phyloP scores from a whole-genome alignment of 2,797 vertebrate genomes.

The Manis crassicaudata region DNA sequence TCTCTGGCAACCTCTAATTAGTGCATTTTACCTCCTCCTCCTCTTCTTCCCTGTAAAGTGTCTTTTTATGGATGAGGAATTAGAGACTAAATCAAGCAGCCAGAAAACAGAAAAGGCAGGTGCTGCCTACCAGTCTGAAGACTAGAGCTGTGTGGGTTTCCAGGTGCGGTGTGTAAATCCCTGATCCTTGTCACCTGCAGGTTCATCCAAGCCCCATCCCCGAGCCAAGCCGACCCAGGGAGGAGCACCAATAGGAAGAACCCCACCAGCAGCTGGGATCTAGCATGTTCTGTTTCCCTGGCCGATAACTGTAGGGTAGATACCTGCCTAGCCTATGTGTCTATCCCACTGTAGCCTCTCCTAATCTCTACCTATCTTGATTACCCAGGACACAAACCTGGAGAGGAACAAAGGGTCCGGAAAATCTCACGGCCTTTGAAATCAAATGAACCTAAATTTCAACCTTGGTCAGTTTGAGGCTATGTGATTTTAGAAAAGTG shows the following conservation, averaged over 20 bases:
- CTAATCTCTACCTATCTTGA: not conserved
- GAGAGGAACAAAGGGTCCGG: not conserved
- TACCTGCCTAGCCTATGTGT: not conserved
- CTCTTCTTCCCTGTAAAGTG: not conserved
- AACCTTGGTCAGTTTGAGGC: not conserved
- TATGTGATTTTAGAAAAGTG: not conserved
- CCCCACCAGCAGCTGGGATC: not conserved
- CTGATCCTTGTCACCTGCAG: not conserved
- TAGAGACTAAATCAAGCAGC: not conserved
- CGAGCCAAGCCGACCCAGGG: not conserved
- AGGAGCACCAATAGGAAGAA: not conserved
- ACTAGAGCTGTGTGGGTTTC: not conserved
- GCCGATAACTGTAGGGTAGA: no score
- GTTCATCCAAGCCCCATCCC: no score
- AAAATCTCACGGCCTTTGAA: constrained; percentile 4
- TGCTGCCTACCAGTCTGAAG: not conserved
- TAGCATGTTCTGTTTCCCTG: not conserved
- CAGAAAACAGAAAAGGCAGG: not conserved
- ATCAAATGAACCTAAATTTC: not conserved
- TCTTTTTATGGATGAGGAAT: not conserved
- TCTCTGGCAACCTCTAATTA: not conserved
- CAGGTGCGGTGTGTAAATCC: not conserved
- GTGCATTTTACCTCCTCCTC: not conserved
- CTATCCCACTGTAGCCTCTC: not conserved
- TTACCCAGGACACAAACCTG: not conserved